Conservation (phyloP, 2,113 vertebrate species). For the Garra rufa region DNA sequence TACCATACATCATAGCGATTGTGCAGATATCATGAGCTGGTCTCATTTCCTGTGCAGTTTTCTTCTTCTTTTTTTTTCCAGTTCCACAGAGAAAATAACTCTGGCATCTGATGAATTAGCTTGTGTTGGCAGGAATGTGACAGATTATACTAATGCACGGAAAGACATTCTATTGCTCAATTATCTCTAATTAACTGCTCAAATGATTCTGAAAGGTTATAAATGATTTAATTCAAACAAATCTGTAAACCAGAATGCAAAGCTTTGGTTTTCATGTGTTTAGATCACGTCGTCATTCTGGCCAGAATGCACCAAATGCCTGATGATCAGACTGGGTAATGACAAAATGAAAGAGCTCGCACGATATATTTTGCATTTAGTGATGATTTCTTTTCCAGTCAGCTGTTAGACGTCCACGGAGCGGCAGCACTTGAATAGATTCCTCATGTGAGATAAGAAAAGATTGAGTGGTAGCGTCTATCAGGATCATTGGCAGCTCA, state of each 20-base stretch:
- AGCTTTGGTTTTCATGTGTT: background rate
- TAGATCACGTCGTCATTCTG: background rate
- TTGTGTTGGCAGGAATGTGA: constrained; percentile 38
- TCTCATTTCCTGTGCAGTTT: constrained; percentile 30
- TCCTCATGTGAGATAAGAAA: background rate
- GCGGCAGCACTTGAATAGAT: constrained; percentile 3
- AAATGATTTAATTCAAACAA: constrained; percentile 29
- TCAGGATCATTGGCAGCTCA: background rate
- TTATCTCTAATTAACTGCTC: constrained; percentile 41
- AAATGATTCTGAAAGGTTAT: constrained; percentile 31
- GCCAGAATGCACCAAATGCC: background rate
- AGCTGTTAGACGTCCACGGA: background rate
- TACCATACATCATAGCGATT: constrained; percentile 27
- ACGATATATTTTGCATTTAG: constrained; percentile 14
- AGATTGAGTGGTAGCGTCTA: background rate
- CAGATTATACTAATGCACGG: constrained; percentile 42
- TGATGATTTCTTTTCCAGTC: background rate
- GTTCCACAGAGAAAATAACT: constrained; percentile 31
- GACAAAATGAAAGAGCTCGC: background rate
- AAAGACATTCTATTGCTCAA: constrained; percentile 41
- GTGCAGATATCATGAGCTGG: constrained; percentile 27
- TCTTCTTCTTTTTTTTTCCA: background rate
- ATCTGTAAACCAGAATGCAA: constrained; percentile 18
- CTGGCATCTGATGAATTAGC: constrained; percentile 41
- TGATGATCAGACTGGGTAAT: background rate